Base-by-base conservation (phyloP, 2,113 vertebrate genomes). In the Aythya baeri region DNA sequence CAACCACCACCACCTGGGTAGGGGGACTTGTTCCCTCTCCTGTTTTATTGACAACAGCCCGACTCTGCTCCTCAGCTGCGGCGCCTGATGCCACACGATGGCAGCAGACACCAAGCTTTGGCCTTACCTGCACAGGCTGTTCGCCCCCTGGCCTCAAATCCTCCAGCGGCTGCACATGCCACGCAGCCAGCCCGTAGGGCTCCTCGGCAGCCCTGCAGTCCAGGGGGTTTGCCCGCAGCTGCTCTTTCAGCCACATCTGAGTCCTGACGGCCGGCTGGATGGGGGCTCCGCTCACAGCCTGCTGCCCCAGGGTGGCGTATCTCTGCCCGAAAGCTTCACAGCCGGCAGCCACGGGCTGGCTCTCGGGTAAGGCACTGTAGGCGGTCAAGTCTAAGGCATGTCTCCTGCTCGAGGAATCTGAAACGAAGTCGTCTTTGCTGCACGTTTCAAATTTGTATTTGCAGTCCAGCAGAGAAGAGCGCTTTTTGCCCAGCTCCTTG, bases 191-290 rank as follows among this genome's bases (percentile, higher is more conserved):
- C 3, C 96, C 88, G 3, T 96, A 96, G 50, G 97, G 89, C 57
- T 98, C 96, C 59, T 98, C 98, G 3, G 97, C 81, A 78, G 86
- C 87, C 97, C 95, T 97, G 91, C 98, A 98, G 93, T 99, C 99
- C 98, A 98, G 93, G 34, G 98, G 97, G 49, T 98, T 98, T 84
- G 98, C 97, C 80, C 98, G 97, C 25, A 99, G 94, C 97, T 99
- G 99, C 71, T 99, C 99, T 4, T 98, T 99, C 77, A 99, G 98
- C 99, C 99, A 99, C 99, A 99, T 99, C 81, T 99, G 99, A 38
- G 99, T 99, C 89, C 99, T 98, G 38, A 99, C 97, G 6, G 98
- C 98, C 2, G 99, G 98, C 93, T 99, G 99, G 58, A 99, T 98
- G 23, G 99, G 98, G 46, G 98, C 96, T 18, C 98, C 98, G 5